Conservation (phyloP, 2,888 invertebrate species). For the Eupithecia insigniata region DNA sequence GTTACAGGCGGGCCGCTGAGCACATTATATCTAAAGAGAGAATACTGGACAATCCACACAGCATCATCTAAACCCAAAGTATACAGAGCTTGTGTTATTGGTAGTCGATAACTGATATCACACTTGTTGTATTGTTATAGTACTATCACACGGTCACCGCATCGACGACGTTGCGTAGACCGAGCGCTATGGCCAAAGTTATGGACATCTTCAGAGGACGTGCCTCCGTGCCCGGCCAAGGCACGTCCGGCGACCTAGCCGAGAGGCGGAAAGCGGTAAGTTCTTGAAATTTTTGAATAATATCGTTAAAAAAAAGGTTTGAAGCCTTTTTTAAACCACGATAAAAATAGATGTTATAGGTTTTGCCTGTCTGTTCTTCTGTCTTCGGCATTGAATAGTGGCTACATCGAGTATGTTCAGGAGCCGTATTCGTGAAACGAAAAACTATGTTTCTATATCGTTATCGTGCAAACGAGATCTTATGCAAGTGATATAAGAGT, state of each 20-base stretch:
- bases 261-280: constrained; percentile 71
- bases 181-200: constrained; percentile 94
- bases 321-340: too few species aligned
- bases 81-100: background rate
- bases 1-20: too few species aligned
- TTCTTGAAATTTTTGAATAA: background rate
- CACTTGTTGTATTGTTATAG: constrained; percentile 59
- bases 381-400: too few species aligned
- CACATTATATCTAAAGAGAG: too few species aligned
- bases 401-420: too few species aligned
- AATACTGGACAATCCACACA: too few species aligned
- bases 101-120: background rate
- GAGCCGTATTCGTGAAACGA: too few species aligned
- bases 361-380: background rate
- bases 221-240: constrained; percentile 61
- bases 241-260: constrained; percentile 42
- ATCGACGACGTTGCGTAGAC: constrained; percentile 78
- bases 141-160: constrained; percentile 90
- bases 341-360: too few species aligned
- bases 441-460: too few species aligned
- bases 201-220: constrained; percentile 93
- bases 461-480: too few species aligned
- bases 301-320: too few species aligned
- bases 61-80: background rate
- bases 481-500: too few species aligned